Conservation (phyloP, 2,888 invertebrate genomes). For the Abrostola triplasia region DNA sequence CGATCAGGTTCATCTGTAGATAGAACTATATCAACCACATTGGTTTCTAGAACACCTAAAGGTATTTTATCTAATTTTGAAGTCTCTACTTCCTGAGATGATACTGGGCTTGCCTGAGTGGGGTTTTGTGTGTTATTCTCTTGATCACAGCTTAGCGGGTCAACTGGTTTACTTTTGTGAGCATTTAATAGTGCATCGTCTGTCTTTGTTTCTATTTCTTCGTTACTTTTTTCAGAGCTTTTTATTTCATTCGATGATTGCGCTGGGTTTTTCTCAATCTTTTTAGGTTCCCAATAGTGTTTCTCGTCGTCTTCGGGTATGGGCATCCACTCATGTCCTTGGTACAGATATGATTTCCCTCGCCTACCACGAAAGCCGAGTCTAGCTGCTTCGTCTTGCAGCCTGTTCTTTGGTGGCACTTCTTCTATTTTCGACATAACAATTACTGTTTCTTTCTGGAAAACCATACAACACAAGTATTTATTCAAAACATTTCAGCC, state of each 20-base stretch:
- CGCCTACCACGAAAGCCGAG: slow-evolving; percentile 65
- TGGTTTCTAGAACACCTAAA: slow-evolving; percentile 4
- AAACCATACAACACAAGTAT: slow-evolving; percentile 4
- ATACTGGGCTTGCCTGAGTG: neutral
- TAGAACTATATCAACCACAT: neutral
- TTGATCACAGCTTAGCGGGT: neutral
- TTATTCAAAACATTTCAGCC: no score
- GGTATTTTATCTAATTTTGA: slow-evolving; percentile 5
- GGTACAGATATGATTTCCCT: slow-evolving; percentile 75
- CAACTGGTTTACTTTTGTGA: neutral
- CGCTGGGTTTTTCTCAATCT: neutral
- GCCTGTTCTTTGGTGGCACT: slow-evolving; percentile 62
- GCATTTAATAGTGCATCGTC: slow-evolving; percentile 22
- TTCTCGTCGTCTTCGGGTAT: slow-evolving; percentile 67
- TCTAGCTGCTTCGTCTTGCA: slow-evolving; percentile 66
- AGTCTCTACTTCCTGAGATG: slow-evolving; percentile 1
- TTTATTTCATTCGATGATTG: slow-evolving; percentile 9
- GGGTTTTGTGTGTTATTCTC: neutral
- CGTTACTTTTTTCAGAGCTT: slow-evolving; percentile 9
- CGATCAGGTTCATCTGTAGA: neutral
- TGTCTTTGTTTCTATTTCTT: slow-evolving; percentile 15
- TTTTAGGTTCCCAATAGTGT: slow-evolving; percentile 39
- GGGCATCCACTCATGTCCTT: slow-evolving; percentile 77
- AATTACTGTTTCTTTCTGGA: slow-evolving; percentile 54
- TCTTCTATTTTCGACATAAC: slow-evolving; percentile 63